Evolutionary conservation across 2,888 invertebrate species (phyloP).

Genomic region (Trissonchulus latispiculum): DNA sequence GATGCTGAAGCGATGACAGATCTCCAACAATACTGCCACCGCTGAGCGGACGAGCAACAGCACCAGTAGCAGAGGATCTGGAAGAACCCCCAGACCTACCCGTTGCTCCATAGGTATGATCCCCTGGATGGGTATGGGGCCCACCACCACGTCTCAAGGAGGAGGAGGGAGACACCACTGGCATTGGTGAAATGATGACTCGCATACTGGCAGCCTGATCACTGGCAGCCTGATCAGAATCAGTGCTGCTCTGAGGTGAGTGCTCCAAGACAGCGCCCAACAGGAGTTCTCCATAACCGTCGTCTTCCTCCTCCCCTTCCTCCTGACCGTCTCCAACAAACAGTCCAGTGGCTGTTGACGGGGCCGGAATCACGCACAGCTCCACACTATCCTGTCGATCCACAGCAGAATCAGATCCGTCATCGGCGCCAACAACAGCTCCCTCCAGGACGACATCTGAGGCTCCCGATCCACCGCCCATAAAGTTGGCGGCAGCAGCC

Average conservation of each 20-base stretch:
- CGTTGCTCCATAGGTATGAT: no score
- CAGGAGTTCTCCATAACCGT: not conserved
- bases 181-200: not conserved
- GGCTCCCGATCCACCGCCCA: not conserved
- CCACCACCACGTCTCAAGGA: no score
- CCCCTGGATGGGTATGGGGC: no score
- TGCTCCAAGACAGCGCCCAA: no score
- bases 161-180: no score
- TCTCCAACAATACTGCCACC: not conserved
- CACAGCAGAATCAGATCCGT: not conserved
- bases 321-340: not conserved
- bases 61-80: not conserved
- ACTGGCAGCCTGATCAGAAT: no score
- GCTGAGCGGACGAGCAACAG: not conserved
- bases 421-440: not conserved
- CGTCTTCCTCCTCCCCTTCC: not conserved
- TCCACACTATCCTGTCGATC: not conserved
- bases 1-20: not conserved
- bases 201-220: not conserved
- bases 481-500: not conserved
- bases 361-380: not conserved
- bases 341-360: no score
- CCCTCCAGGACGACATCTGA: not conserved
- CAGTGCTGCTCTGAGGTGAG: no score
- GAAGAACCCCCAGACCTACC: not conserved